phyloP scores from a whole-genome alignment of 2,113 vertebrate genomes.

The Rhinichthys klamathensis region DNA sequence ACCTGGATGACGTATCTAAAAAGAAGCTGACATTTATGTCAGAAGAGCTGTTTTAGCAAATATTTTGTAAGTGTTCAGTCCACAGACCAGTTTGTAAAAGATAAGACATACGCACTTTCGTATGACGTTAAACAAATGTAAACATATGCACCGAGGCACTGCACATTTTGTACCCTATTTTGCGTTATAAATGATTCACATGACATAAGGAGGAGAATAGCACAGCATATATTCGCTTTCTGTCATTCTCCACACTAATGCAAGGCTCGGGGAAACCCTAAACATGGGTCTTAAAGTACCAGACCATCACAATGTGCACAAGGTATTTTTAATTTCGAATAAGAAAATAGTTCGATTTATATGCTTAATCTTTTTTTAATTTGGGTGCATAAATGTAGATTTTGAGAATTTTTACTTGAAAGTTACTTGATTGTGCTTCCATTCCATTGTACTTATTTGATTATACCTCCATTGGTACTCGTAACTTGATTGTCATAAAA shows the following conservation, averaged over 20 bases:
- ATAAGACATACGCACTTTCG: background rate
- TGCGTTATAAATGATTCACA: too few relatives aligned
- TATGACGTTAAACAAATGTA: background rate
- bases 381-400: background rate
- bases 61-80: background rate
- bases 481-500: background rate
- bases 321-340: background rate
- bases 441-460: too few relatives aligned
- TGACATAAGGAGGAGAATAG: too few relatives aligned
- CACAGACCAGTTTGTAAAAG: background rate
- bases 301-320: background rate
- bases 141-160: background rate
- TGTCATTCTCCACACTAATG: too few relatives aligned
- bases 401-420: background rate
- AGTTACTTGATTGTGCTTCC: too few relatives aligned
- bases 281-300: too few relatives aligned
- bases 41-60: background rate
- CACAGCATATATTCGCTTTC: too few relatives aligned
- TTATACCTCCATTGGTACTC: too few relatives aligned
- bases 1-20: background rate
- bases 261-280: too few relatives aligned
- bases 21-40: background rate
- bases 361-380: background rate
- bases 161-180: background rate
- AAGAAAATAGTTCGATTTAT: background rate